These are phyloP conservation scores for Stigmatopora nigra DNA, from an alignment of 2,113 vertebrate species.

Conservation along the genomic window DNA sequence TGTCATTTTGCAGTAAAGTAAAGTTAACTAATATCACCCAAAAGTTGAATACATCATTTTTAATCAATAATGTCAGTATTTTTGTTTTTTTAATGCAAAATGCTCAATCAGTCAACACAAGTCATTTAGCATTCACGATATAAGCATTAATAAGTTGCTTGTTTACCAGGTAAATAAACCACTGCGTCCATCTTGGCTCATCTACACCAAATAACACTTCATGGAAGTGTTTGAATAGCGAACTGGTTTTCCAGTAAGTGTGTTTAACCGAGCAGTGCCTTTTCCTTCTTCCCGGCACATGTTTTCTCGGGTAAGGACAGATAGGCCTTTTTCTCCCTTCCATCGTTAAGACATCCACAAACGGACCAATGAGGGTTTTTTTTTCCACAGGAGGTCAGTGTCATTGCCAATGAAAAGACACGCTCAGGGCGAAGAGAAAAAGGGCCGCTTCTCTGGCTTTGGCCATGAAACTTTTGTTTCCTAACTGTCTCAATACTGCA, in stretches of 20 bases:
- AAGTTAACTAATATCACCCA: background rate
- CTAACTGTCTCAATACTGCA: conserved; percentile 1
- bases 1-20: too few relatives aligned
- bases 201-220: background rate
- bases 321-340: conserved; percentile 44
- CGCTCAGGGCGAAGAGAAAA: conserved; percentile 18
- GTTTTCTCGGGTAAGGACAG: conserved; percentile 44
- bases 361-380: conserved; percentile 23
- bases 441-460: conserved; percentile 1
- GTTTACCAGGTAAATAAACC: conserved; percentile 3
- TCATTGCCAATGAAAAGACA: conserved; percentile 2
- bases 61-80: background rate
- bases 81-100: background rate
- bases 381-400: conserved; percentile 22
- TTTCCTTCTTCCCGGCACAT: conserved; percentile 40
- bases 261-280: conserved; percentile 31
- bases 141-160: background rate
- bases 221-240: conserved; percentile 48
- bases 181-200: background rate
- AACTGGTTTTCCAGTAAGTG: conserved; percentile 43
- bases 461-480: conserved; percentile 4
- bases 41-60: background rate
- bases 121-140: background rate
- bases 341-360: conserved; percentile 20
- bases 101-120: background rate